phyloP scores from a whole-genome alignment of 2,888 invertebrate genomes.

The Podotricha telesiphe region DNA sequence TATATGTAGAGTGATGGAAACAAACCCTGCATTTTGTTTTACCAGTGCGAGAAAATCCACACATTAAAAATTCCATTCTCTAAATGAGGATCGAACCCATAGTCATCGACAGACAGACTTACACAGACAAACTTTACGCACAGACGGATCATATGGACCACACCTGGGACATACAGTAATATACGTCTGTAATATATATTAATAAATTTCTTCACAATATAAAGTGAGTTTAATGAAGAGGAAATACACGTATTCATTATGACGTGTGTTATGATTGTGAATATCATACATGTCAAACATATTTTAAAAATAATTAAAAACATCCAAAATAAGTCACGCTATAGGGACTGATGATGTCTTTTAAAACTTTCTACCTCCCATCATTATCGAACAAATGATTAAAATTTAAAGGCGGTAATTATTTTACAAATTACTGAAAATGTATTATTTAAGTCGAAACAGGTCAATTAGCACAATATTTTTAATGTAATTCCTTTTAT shows the following conservation, averaged over 20 bases:
- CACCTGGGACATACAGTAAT: too few relatives aligned
- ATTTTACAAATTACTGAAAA: background rate
- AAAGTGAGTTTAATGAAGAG: background rate
- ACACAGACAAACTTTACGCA: too few relatives aligned
- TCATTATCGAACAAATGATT: background rate
- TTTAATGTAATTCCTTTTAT: conserved; percentile 15
- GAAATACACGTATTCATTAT: conserved; percentile 6
- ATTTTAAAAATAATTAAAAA: conserved; percentile 4
- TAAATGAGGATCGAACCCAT: too few relatives aligned
- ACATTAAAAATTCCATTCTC: too few relatives aligned
- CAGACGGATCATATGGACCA: too few relatives aligned
- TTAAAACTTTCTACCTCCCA: conserved; percentile 3
- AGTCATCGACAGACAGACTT: too few relatives aligned
- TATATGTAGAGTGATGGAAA: too few relatives aligned
- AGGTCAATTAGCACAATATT: conserved; percentile 17
- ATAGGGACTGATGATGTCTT: conserved; percentile 4
- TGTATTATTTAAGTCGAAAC: conserved; percentile 19
- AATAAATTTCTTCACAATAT: too few relatives aligned
- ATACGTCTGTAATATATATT: too few relatives aligned
- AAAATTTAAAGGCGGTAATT: conserved; percentile 7
- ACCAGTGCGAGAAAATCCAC: too few relatives aligned
- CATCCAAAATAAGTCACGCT: conserved; percentile 12
- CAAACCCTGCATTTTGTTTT: too few relatives aligned
- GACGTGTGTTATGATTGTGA: background rate
- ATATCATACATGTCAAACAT: conserved; percentile 11